Conservation (phyloP, 2,797 vertebrate species). For the Scolopax rusticola region DNA sequence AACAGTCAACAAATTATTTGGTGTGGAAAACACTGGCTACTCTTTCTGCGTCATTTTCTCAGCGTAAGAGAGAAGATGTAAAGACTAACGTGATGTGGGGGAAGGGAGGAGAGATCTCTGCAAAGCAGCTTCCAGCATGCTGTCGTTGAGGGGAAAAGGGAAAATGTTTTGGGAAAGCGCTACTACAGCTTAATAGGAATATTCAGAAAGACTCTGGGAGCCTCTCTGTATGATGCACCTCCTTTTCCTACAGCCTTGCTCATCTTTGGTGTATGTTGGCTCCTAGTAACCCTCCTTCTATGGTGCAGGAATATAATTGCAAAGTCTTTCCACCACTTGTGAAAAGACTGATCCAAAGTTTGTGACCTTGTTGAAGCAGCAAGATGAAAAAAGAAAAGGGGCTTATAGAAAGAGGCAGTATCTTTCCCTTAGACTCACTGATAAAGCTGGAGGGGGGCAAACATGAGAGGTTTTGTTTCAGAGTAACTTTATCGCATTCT, state of each 20-base stretch:
- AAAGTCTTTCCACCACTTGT: neutral
- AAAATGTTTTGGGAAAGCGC: neutral
- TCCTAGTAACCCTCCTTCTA: neutral
- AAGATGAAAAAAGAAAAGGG: neutral
- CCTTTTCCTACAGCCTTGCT: neutral
- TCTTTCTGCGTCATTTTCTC: constrained; percentile 26
- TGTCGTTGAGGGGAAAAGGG: neutral
- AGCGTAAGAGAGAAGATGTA: constrained; percentile 25
- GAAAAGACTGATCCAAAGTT: neutral
- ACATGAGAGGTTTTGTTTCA: neutral
- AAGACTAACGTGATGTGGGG: neutral
- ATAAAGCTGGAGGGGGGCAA: neutral
- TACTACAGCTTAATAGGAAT: neutral
- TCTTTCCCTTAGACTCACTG: neutral
- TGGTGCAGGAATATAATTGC: neutral
- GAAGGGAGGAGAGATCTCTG: constrained; percentile 1
- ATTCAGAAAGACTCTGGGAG: neutral
- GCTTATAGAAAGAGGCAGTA: neutral
- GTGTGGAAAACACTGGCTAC: constrained; percentile 19
- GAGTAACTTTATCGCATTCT: neutral
- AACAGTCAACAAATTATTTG: constrained; percentile 53
- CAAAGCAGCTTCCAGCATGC: neutral
- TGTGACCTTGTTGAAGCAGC: neutral
- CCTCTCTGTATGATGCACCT: neutral
- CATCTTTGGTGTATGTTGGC: neutral